Base-by-base conservation (phyloP, 2,797 vertebrate species). In the Jordanella pulchra region DNA sequence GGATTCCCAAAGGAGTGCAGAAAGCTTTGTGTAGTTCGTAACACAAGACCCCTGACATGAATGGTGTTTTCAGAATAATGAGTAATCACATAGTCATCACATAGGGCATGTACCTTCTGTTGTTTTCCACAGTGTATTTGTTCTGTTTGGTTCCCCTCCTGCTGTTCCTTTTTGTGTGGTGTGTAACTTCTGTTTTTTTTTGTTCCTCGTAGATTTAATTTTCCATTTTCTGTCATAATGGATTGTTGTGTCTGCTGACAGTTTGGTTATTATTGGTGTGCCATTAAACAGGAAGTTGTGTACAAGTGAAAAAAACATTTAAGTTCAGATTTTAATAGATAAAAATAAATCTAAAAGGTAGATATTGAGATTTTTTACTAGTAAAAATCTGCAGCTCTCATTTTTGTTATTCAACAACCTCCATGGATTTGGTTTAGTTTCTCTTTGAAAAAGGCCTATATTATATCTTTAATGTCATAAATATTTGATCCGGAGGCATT, bases 41-140 rank as follows among this genome's bases (percentile, higher is more conserved):
- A 93, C 80, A 83, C 73, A 89, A 93, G 83, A 86, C 83, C 39
- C 14, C 75, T 80, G 84, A 84, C 85, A 73, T 90, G 89, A 92
- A 91, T 87, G 83, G 86, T 60, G 83, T 86, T 89, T 60, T 48
- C 14, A 48, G 85, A 84, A 86, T 89, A 89, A 88, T 89, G 87
- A 92, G 73, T 91, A 87, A 91, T 86, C 90, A n/a, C 86, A 84
- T 84, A 84, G 81, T 87, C 82, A 84, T 81, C 85, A 65, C 60
- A 58, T 70, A 65, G 7, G 60, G 74, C 87, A 88, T 86, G 85
- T 88, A 85, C 89, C 86, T 80, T 85, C 88, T 90, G 89, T 85
- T 89, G 80, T 86, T 81, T 73, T 83, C 65, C 77, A 55, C 15
- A 7, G 18, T 65, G 65, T 55, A 53, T 82, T 84, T 79, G 66